Percentiles rank a stretch among this genome's conserved stretches.
phyloP scores from a whole-genome alignment of 2,113 vertebrate genomes.

The Megatriorchis doriae region DNA sequence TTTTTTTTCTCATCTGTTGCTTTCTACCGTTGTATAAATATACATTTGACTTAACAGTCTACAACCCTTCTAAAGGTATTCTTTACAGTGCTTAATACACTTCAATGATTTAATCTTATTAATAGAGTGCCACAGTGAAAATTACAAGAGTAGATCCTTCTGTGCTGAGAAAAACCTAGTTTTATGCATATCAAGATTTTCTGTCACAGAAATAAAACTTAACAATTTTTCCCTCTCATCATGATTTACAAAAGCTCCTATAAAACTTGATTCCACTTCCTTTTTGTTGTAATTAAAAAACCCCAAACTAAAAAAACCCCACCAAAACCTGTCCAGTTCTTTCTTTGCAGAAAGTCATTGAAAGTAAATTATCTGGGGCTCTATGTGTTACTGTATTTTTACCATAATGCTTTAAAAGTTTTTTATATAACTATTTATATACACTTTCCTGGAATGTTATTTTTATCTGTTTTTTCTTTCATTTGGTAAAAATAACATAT shows the following conservation, averaged over 20 bases:
- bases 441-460: not conserved
- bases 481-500: not conserved
- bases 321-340: not conserved
- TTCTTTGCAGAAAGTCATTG: not conserved
- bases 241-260: not conserved
- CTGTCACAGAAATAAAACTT: not conserved
- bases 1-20: not conserved
- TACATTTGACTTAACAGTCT: not conserved
- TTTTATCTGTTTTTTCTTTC: not conserved
- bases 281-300: not conserved
- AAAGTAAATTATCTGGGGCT: not conserved
- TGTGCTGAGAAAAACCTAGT: not conserved
- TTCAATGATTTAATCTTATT: not conserved
- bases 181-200: not conserved
- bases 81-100: not conserved
- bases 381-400: not conserved
- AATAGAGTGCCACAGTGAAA: not conserved
- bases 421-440: not conserved
- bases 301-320: rapidly evolving
- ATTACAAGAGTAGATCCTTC: not conserved
- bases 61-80: not conserved
- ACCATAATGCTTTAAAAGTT: not conserved
- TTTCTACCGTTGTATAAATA: not conserved
- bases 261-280: not conserved
- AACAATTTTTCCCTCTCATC: not conserved